Percentiles rank a stretch among this genome's conserved stretches.
Conservation (phyloP, 2,113 vertebrate species). For the Puntigrus tetrazona region DNA sequence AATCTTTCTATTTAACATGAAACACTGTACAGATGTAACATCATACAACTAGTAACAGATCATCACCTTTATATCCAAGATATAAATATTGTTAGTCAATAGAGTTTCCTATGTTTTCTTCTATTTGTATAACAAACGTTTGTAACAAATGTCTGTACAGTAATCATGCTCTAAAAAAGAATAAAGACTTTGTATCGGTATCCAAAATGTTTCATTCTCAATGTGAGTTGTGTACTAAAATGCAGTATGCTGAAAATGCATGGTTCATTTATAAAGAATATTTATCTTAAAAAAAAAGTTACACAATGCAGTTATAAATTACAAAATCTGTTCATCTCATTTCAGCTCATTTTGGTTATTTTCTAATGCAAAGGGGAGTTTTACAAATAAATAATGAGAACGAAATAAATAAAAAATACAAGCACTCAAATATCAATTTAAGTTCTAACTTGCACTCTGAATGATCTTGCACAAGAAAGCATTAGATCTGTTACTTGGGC, state of each 20-base stretch:
- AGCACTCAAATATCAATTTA: conserved; percentile 23
- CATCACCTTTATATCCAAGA: conserved; percentile 6
- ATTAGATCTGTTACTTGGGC: not conserved
- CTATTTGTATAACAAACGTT: conserved; percentile 30
- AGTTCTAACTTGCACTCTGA: conserved; percentile 33
- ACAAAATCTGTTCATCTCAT: conserved; percentile 47
- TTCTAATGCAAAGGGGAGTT: conserved; percentile 54
- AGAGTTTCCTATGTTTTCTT: conserved; percentile 11
- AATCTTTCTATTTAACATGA: not conserved
- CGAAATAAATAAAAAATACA: conserved; percentile 41
- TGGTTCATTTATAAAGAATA: conserved; percentile 32
- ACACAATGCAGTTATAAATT: conserved; percentile 59
- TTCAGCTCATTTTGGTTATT: conserved; percentile 38
- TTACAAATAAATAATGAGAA: conserved; percentile 72
- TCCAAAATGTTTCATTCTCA: conserved; percentile 8
- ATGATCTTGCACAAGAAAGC: not conserved
- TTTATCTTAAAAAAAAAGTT: conserved; percentile 23
- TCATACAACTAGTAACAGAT: not conserved
- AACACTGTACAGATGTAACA: conserved; percentile 4
- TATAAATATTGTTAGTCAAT: conserved; percentile 14
- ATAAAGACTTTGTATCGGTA: not conserved
- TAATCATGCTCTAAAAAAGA: not conserved
- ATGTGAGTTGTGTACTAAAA: conserved; percentile 15
- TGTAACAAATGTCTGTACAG: conserved; percentile 12
- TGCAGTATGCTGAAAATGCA: conserved; percentile 12